Evolutionary conservation across 2,113 vertebrate species (phyloP).

Genomic region (Sinocyclocheilus anshuiensis): DNA sequence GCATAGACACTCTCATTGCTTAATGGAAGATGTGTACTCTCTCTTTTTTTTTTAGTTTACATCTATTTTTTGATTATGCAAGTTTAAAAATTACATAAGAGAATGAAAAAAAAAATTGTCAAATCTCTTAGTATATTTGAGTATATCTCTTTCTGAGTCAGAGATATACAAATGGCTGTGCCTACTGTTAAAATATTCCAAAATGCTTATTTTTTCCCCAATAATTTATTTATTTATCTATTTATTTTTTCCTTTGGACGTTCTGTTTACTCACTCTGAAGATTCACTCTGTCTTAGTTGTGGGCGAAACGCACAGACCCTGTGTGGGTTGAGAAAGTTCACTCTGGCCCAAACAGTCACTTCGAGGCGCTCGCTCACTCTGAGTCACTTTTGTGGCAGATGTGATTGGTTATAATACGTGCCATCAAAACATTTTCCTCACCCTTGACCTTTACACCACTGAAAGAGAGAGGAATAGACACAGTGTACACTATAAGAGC

Average conservation of each 20-base stretch:
- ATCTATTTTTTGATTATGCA: no score
- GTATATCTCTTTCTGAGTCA: no score
- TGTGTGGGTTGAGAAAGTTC: constrained; percentile 12
- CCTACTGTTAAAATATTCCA: neutral
- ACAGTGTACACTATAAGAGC: constrained; percentile 60
- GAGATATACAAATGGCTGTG: neutral
- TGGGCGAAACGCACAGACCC: neutral
- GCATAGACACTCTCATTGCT: neutral
- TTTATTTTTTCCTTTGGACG: neutral
- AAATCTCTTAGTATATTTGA: neutral
- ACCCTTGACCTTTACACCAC: constrained; percentile 67
- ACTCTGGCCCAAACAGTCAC: constrained; percentile 7
- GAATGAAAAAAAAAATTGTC: neutral
- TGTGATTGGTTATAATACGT: constrained; percentile 59
- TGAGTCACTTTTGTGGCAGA: constrained; percentile 30
- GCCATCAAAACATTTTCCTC: constrained; percentile 75
- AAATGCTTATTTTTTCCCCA: neutral
- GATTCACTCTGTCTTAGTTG: neutral
- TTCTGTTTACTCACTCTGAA: neutral
- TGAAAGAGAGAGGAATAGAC: constrained; percentile 52
- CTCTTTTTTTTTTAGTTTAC: no score
- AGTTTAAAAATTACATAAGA: neutral
- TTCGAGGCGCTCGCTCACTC: neutral
- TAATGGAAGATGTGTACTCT: no score
- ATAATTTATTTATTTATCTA: neutral